phyloP scores from a whole-genome alignment of 2,113 vertebrate species.

The Microcebus ravelobensis region DNA sequence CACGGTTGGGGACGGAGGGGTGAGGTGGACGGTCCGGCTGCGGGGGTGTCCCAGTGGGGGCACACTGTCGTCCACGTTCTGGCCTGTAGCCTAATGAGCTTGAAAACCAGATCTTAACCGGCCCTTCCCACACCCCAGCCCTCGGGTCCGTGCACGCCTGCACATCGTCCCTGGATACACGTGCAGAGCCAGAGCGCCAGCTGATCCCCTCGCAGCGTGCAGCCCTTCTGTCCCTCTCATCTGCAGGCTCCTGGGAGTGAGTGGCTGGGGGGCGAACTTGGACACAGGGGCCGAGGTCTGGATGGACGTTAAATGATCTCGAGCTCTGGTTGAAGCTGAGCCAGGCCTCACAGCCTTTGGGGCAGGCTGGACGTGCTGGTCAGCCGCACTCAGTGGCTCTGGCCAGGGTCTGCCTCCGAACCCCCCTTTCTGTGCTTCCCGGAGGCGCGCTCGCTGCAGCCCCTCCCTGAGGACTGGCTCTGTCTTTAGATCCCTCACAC shows the following conservation, averaged over 20 bases:
- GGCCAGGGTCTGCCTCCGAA: neutral
- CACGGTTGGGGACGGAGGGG: neutral
- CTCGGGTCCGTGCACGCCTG: neutral
- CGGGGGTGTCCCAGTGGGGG: accelerated
- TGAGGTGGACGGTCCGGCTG: accelerated
- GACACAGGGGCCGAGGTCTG: neutral
- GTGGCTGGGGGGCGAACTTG: neutral
- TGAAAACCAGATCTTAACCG: neutral
- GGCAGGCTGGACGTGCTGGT: neutral
- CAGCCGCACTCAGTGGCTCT: neutral
- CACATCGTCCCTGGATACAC: neutral
- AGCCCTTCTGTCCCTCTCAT: no score
- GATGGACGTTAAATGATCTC: neutral
- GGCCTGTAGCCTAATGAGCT: neutral
- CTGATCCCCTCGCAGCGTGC: neutral
- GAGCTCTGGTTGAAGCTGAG: neutral
- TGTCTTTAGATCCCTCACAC: neutral
- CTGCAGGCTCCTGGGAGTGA: neutral
- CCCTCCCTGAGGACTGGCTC: neutral
- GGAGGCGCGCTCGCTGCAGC: no score
- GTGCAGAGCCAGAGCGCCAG: neutral
- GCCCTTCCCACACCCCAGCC: neutral
- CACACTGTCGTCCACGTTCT: neutral
- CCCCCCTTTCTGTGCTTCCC: neutral
- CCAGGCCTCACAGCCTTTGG: neutral